phyloP scores from a whole-genome alignment of 2,113 vertebrate species.

The Neomonachus schauinslandi region DNA sequence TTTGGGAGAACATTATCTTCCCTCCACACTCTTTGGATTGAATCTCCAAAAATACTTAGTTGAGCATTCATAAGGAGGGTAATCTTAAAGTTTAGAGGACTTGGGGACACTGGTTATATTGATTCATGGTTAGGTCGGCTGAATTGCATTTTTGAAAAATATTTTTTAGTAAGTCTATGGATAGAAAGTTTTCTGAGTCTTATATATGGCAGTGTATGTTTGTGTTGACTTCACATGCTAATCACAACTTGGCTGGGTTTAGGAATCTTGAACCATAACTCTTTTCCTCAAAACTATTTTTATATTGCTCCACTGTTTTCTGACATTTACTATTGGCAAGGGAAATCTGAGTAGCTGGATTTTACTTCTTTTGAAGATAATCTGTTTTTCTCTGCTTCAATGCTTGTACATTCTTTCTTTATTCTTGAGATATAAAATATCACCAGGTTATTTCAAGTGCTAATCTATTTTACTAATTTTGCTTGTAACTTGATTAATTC shows the following conservation, averaged over 20 bases:
- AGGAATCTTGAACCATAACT: constrained; percentile 4
- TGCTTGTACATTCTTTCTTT: neutral
- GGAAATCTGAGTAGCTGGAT: neutral
- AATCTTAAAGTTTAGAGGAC: neutral
- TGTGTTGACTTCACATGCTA: neutral
- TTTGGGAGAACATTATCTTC: neutral
- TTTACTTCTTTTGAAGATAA: neutral
- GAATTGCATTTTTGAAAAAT: neutral
- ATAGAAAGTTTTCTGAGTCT: neutral
- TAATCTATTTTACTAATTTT: constrained; percentile 26
- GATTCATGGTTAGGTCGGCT: neutral
- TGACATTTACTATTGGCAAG: neutral
- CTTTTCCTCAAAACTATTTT: neutral
- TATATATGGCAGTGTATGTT: neutral
- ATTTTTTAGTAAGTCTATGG: neutral
- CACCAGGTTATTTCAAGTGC: neutral
- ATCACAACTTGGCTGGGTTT: neutral
- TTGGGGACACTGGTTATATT: neutral
- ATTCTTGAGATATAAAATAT: constrained; percentile 18
- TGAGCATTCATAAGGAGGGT: neutral
- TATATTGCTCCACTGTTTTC: neutral
- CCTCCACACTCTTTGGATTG: neutral
- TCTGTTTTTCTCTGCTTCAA: neutral
- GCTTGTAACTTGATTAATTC: neutral
- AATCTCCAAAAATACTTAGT: neutral